A percentile compares a stretch with the other conserved stretches of the same genome.
Evolutionary conservation across 2,888 invertebrate genomes (phyloP).

Genomic region (Pardosa pseudoannulata): DNA sequence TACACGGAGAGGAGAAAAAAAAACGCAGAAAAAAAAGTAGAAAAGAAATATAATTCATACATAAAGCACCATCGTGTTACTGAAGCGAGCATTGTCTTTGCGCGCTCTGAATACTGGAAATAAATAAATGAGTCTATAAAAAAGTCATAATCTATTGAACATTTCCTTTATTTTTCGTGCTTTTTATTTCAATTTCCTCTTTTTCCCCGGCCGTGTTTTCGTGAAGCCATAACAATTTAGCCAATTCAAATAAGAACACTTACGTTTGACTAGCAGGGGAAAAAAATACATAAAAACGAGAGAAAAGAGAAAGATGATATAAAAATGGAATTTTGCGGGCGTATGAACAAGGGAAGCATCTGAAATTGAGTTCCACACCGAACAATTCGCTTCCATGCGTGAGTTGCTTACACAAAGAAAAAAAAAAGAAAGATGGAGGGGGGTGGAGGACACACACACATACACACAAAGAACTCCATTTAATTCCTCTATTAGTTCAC

Average conservation of each 20-base stretch:
- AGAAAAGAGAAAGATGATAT: constrained; percentile 40
- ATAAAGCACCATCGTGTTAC: constrained; percentile 16
- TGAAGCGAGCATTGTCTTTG: constrained; percentile 41
- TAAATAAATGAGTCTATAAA: constrained; percentile 58
- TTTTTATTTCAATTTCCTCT: constrained; percentile 55
- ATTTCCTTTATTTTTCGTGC: constrained; percentile 38
- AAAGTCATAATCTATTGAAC: constrained; percentile 69
- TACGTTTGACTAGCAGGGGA: constrained; percentile 41
- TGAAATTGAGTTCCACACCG: constrained; percentile 65
- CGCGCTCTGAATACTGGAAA: constrained; percentile 45
- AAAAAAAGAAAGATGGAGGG: constrained; percentile 28
- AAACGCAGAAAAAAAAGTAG: constrained; percentile 27
- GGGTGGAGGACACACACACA: constrained; percentile 50
- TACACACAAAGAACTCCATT: constrained; percentile 63
- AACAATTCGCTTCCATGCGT: constrained; percentile 67
- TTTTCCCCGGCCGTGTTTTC: constrained; percentile 22
- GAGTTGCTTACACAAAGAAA: constrained; percentile 64
- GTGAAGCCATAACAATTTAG: constrained; percentile 68
- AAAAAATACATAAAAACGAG: constrained; percentile 24
- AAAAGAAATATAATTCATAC: constrained; percentile 20
- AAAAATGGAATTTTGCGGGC: constrained; percentile 56
- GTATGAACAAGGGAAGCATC: constrained; percentile 59
- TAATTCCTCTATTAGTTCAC: constrained; percentile 67
- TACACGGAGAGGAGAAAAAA: constrained; percentile 10
- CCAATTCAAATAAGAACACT: constrained; percentile 70